Percentiles rank a stretch among this genome's conserved stretches.
Conservation (phyloP, 2,888 invertebrate species). For the Diploptera punctata region DNA sequence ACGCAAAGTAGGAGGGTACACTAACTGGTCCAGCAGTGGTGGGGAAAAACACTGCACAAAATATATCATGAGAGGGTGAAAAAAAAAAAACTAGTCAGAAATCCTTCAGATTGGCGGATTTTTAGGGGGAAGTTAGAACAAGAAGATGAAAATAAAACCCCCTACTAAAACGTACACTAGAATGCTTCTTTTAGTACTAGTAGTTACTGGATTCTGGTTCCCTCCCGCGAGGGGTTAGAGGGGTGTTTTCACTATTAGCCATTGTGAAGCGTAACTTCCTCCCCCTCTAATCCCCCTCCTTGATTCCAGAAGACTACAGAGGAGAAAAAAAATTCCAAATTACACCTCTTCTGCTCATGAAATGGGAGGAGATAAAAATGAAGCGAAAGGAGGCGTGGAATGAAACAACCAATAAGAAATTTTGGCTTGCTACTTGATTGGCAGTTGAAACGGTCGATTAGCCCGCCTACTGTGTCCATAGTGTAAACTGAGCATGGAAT, state of each 20-base stretch:
- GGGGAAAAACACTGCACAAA: slow-evolving; percentile 6
- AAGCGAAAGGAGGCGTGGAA: slow-evolving; percentile 38
- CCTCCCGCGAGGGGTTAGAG: slow-evolving; percentile 9
- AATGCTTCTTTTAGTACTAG: slow-evolving; percentile 22
- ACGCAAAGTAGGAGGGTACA: neutral
- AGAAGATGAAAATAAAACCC: slow-evolving; percentile 24
- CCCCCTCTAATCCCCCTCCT: neutral
- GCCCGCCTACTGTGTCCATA: slow-evolving; percentile 33
- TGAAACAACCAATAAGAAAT: slow-evolving; percentile 41
- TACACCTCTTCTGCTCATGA: slow-evolving; percentile 34
- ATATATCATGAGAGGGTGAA: slow-evolving; percentile 9
- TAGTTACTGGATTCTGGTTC: neutral
- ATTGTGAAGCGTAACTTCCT: slow-evolving; percentile 32
- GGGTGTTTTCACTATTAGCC: slow-evolving; percentile 34
- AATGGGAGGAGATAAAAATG: slow-evolving; percentile 36
- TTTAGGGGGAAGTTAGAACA: slow-evolving; percentile 27
- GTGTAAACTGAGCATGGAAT: neutral
- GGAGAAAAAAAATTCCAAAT: slow-evolving; percentile 39
- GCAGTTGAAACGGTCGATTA: slow-evolving; percentile 39
- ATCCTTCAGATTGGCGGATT: slow-evolving; percentile 35
- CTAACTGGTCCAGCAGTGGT: slow-evolving; percentile 14
- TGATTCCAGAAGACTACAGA: too few relatives aligned
- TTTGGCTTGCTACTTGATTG: slow-evolving; percentile 38
- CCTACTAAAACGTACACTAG: slow-evolving; percentile 22
- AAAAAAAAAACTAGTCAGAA: slow-evolving; percentile 35